A percentile compares a stretch with the other conserved stretches of the same genome.
phyloP scores from a whole-genome alignment of 2,888 invertebrate species.

The Drosophila robusta region DNA sequence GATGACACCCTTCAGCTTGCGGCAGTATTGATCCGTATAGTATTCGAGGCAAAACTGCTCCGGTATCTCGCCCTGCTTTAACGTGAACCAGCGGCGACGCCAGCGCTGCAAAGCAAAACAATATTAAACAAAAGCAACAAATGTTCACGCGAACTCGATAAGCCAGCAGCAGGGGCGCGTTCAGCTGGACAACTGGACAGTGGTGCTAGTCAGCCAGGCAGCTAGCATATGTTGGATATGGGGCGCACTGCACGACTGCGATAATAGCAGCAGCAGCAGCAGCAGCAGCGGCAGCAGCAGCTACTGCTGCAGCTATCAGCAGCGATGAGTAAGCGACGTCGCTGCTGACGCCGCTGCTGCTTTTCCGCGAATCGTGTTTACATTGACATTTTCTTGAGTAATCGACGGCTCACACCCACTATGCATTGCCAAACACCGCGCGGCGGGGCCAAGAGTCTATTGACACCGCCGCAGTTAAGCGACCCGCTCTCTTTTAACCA shows the following conservation, averaged over 20 bases:
- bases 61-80: slow-evolving; percentile 96
- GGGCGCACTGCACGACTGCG: slow-evolving; percentile 12
- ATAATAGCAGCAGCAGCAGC: slow-evolving; percentile 11
- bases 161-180: slow-evolving; percentile 15
- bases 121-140: slow-evolving; percentile 27
- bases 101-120: slow-evolving; percentile 89
- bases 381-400: slow-evolving; percentile 70
- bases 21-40: slow-evolving; percentile 94
- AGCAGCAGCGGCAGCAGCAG: slow-evolving; percentile 14
- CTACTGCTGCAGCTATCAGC: slow-evolving; percentile 23
- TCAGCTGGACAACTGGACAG: not conserved
- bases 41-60: slow-evolving; percentile 97
- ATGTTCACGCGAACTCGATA: slow-evolving; percentile 38
- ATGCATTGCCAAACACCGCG: slow-evolving; percentile 47
- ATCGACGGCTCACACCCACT: slow-evolving; percentile 46
- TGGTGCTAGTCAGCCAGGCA: slow-evolving; percentile 1
- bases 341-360: slow-evolving; percentile 29
- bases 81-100: slow-evolving; percentile 97
- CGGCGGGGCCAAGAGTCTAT: slow-evolving; percentile 27
- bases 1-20: slow-evolving; percentile 94
- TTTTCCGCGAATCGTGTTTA: slow-evolving; percentile 69
- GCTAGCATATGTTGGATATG: slow-evolving; percentile 36
- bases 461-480: slow-evolving; percentile 28
- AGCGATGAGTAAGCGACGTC: slow-evolving; percentile 49
- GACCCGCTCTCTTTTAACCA: slow-evolving; percentile 1